A percentile compares a stretch with the other conserved stretches of the same genome.
These are phyloP conservation scores for Tursiops truncatus DNA, from an alignment of 2,113 vertebrate species.

Conservation along the genomic window DNA sequence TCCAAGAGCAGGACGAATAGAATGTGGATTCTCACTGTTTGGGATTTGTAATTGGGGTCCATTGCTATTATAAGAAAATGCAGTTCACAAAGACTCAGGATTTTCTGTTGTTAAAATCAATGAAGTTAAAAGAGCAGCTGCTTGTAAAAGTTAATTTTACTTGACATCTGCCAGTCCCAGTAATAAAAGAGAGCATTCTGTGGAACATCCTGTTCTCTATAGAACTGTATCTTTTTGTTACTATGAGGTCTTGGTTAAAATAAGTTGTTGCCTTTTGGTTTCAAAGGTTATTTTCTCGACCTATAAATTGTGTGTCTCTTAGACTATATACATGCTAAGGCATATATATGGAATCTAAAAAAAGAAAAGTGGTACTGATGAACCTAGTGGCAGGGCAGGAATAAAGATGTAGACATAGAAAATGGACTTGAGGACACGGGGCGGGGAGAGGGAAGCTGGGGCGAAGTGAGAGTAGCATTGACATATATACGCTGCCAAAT, in stretches of 20 bases:
- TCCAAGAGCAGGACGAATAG: neutral
- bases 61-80: conserved; percentile 49
- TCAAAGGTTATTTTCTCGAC: conserved; percentile 27
- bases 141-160: conserved; percentile 76
- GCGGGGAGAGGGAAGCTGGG: too few species aligned
- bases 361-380: too few species aligned
- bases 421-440: too few species aligned
- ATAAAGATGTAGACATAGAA: too few species aligned
- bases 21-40: conserved; percentile 33
- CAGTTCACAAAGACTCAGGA: conserved; percentile 46
- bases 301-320: neutral
- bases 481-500: too few species aligned
- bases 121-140: conserved; percentile 65
- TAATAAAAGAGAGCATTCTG: conserved; percentile 53
- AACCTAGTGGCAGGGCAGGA: too few species aligned
- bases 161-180: conserved; percentile 48
- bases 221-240: neutral
- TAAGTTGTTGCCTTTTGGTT: conserved; percentile 42
- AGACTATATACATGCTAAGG: neutral
- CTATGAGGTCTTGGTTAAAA: neutral
- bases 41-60: conserved; percentile 49
- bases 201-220: conserved; percentile 39
- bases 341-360: too few species aligned
- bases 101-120: conserved; percentile 64
- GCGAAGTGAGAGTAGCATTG: too few species aligned